These are phyloP conservation scores for Periophthalmodon schlosseri DNA, from an alignment of 2,113 vertebrate genomes.

Conservation along the genomic window DNA sequence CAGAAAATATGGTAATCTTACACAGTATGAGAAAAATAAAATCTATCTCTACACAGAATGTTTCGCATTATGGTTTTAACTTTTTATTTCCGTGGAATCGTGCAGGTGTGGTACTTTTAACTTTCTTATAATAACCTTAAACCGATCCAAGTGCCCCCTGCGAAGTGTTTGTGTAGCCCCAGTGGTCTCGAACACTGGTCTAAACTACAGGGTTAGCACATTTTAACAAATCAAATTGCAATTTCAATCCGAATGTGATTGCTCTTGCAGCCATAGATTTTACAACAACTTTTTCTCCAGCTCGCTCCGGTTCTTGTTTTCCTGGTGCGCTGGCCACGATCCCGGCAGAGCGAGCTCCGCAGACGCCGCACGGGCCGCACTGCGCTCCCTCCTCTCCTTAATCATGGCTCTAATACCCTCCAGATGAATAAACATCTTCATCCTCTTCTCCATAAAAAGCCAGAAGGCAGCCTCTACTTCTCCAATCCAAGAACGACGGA, in stretches of 20 bases:
- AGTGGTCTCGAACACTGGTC: no score
- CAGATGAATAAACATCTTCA: slow-evolving; percentile 97
- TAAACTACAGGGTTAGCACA: no score
- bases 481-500: slow-evolving; percentile 70
- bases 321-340: slow-evolving; percentile 77
- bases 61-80: no score
- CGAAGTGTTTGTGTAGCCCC: no score
- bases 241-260: not conserved
- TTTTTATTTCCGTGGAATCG: no score
- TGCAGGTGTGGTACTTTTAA: no score
- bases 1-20: no score
- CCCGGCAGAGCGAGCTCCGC: slow-evolving; percentile 83
- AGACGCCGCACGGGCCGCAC: slow-evolving; percentile 82
- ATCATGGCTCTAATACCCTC: slow-evolving; percentile 94
- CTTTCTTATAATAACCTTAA: no score
- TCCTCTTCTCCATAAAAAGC: slow-evolving; percentile 83
- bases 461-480: slow-evolving; percentile 80
- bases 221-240: not conserved
- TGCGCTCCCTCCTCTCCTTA: slow-evolving; percentile 86
- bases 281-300: slow-evolving; percentile 52
- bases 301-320: slow-evolving; percentile 64
- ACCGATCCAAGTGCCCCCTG: no score
- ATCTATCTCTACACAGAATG: no score
- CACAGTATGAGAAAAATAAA: no score
- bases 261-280: slow-evolving; percentile 7